Percentiles rank a stretch among this genome's conserved stretches.
Conservation (phyloP, 2,888 invertebrate species). For the Aleiodes leptofemur region DNA sequence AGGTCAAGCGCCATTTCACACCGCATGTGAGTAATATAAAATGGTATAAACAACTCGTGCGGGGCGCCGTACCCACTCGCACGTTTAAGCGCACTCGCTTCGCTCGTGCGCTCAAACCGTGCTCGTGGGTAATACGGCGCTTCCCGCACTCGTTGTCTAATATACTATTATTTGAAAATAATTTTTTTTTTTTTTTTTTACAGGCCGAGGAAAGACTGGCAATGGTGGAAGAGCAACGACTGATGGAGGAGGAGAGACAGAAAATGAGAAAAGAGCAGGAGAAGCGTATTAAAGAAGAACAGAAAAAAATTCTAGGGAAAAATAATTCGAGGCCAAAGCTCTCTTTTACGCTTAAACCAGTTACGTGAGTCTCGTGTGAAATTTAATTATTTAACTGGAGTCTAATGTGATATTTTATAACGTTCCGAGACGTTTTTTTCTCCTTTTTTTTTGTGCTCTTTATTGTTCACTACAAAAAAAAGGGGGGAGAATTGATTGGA, state of each 20-base stretch:
- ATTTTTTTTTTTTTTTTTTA: too few species aligned
- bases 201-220: slow-evolving; percentile 97
- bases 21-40: too few species aligned
- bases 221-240: slow-evolving; percentile 97
- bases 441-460: neutral
- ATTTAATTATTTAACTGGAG: slow-evolving; percentile 29
- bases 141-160: too few species aligned
- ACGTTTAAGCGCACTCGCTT: too few species aligned
- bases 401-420: slow-evolving; percentile 25
- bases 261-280: slow-evolving; percentile 95
- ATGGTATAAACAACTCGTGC: too few species aligned
- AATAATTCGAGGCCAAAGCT: slow-evolving; percentile 97
- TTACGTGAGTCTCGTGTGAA: slow-evolving; percentile 78
- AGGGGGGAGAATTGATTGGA: neutral
- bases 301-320: slow-evolving; percentile 97
- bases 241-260: slow-evolving; percentile 96
- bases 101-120: too few species aligned
- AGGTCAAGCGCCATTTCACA: too few species aligned
- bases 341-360: slow-evolving; percentile 91
- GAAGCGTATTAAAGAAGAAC: slow-evolving; percentile 93
- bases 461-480: neutral
- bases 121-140: too few species aligned
- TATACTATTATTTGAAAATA: too few species aligned
- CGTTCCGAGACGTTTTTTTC: slow-evolving; percentile 18
- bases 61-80: too few species aligned